A percentile compares a stretch with the other conserved stretches of the same genome.
These are phyloP conservation scores for Mormyrus hasselquistii DNA, from an alignment of 2,797 vertebrate species.

Conservation along the genomic window DNA sequence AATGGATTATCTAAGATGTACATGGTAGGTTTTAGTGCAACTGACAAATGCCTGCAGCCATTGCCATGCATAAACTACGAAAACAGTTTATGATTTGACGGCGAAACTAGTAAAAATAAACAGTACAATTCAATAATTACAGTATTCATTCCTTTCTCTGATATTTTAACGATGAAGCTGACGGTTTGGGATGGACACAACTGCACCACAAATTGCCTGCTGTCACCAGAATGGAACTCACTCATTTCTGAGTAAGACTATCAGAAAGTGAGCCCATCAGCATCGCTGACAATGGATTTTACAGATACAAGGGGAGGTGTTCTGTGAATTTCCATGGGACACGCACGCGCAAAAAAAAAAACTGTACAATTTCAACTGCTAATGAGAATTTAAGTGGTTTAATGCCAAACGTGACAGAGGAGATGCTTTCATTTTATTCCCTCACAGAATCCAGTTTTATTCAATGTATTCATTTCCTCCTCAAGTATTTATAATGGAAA, in stretches of 20 bases:
- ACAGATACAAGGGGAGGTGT: background rate
- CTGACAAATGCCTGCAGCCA: background rate
- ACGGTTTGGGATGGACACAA: background rate
- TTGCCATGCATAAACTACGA: background rate
- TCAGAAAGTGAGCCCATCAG: background rate
- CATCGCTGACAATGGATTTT: background rate
- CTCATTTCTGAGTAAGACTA: background rate
- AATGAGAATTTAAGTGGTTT: background rate
- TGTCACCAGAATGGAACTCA: background rate
- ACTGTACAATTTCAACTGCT: background rate
- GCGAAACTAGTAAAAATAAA: background rate
- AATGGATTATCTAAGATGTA: background rate
- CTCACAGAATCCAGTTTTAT: background rate
- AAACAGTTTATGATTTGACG: background rate
- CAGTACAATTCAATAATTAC: background rate
- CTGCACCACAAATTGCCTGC: background rate
- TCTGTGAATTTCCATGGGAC: background rate
- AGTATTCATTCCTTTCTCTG: background rate
- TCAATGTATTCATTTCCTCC: slow-evolving; percentile 6
- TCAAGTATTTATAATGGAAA: slow-evolving; percentile 16
- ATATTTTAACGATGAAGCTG: background rate
- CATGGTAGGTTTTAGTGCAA: background rate
- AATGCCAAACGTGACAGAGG: background rate
- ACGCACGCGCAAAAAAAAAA: background rate
- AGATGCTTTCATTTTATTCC: background rate